Evolutionary conservation across 2,888 invertebrate species (phyloP), one percentile per base, ranked within the genome.

Genomic region (Epiblema foenella): DNA sequence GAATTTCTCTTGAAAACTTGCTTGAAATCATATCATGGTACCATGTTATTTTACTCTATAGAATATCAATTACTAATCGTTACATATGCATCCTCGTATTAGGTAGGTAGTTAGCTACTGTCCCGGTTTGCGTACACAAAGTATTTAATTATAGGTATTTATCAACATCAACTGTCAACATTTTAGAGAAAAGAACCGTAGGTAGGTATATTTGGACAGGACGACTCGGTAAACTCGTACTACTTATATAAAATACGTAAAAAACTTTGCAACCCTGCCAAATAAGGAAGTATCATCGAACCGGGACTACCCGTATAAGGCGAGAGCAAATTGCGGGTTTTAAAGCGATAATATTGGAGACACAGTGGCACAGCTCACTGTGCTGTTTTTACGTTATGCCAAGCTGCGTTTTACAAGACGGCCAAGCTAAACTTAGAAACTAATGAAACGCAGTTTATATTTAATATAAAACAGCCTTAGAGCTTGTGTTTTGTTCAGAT

Each of bases 311-410:
- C 39, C 69, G 42, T 52, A 59, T 56, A 51, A 65, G 65, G 65
- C 54, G 59, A 37, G 20, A 60, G 42, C 70, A 54, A 54, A 65
- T 65, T 66, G 59, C 65, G 12, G 65, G 65, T 52, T 57, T 59
- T 42, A 70, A n/a, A 64, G 58, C 58, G 64, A 52, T 69, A n/a
- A n/a, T 64, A 69, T 69, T 65, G 64, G 59, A 65, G 69, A 69
- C 65, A 69, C 56, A 62, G 54, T 42, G 17, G 5, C 37, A n/a
- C 46, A 8, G 33, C 58, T n/a, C 29, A 39, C 57, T 64, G n/a
- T 1, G n/a, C n/a, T n/a, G 46, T n/a, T 7, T 5, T 46, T n/a
- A 46, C 46, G n/a, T 4, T 15, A 15, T 12, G 24, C 4, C 2
- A 24, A 24, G 24, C 24, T 24, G 24, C 24, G 24, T 24, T 24